Evolutionary conservation across 2,797 vertebrate species (phyloP), one percentile per base, ranked within the genome.

Genomic region (Bradypus variegatus): DNA sequence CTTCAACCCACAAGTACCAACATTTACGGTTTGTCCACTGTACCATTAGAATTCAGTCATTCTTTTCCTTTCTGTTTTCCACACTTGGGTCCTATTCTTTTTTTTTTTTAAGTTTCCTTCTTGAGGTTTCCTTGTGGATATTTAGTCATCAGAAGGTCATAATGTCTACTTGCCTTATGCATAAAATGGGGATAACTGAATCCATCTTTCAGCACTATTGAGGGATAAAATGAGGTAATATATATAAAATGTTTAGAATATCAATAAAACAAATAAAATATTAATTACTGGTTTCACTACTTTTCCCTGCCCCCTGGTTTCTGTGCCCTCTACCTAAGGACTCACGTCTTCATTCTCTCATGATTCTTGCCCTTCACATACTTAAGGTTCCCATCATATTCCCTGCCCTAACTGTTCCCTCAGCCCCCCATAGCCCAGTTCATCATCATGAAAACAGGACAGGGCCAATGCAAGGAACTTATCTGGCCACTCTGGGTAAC

Each of bases 201-300:
- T 18, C 15, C 36, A 70, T n/a, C 36, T n/a, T 13, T 31, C 0
- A 77, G 14, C 86, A 77, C 14, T 14, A 23, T 16, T 70, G 21
- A 62, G 27, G 19, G 53, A n/a, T 29, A 16, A 82, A 83, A 33
- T 3, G 38, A 45, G 8, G 33, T n/a, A 50, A n/a, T 31, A 15
- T 45, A 13, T 1, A 79, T 7, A 67, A 60, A 45, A 48, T 3
- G 31, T 27, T 27, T n/a, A 14, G 21, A 10, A 80, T 23, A 82
- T 21, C 8, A 36, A 85, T 6, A 23, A 31, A 38, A 27, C n/a
- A 38, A 27, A 5, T 0, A 31, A 48, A 27, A 5, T 0, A 13
- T 5, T 2, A 27, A 60, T 14, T 12, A 23, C 83, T 77, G 50
- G 50, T 5, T 27, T 70, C 23, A 33, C 19, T n/a, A n/a, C 6